phyloP scores from a whole-genome alignment of 2,113 vertebrate genomes.

The Serinus canaria region DNA sequence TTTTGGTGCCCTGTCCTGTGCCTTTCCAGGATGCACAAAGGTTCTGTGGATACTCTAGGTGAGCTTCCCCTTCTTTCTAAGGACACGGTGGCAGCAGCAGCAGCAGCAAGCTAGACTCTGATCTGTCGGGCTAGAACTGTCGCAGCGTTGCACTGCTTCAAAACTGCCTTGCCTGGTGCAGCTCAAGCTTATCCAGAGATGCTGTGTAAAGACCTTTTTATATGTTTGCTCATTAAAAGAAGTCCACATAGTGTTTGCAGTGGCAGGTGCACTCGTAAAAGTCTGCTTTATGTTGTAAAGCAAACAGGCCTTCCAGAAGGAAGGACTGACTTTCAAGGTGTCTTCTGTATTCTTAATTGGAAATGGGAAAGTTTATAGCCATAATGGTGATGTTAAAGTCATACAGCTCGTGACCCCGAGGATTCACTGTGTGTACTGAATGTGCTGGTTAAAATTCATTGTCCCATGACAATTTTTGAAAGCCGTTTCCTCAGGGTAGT shows the following conservation, averaged over 20 bases:
- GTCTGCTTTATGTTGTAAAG: neutral
- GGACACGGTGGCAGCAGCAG: slow-evolving; percentile 7
- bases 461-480: slow-evolving; percentile 22
- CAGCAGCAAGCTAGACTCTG: slow-evolving; percentile 6
- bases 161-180: slow-evolving; percentile 35
- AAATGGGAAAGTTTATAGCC: neutral
- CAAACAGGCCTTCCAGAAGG: neutral
- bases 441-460: slow-evolving; percentile 31
- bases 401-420: neutral
- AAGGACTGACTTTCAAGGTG: neutral
- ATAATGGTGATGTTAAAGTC: neutral
- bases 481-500: slow-evolving; percentile 25
- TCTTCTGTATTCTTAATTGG: neutral
- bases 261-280: neutral
- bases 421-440: neutral
- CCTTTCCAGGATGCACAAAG: neutral
- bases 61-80: slow-evolving; percentile 25
- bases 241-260: slow-evolving; percentile 52
- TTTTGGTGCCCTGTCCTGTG: slow-evolving; percentile 9
- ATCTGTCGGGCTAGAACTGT: neutral
- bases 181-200: slow-evolving; percentile 15
- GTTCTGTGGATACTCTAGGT: slow-evolving; percentile 41
- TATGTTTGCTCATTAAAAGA: slow-evolving; percentile 58
- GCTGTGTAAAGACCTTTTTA: neutral
- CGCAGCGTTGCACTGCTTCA: neutral